These are phyloP conservation scores for Sthenelais limicola DNA, from an alignment of 2,888 invertebrate species.

Conservation along the genomic window DNA sequence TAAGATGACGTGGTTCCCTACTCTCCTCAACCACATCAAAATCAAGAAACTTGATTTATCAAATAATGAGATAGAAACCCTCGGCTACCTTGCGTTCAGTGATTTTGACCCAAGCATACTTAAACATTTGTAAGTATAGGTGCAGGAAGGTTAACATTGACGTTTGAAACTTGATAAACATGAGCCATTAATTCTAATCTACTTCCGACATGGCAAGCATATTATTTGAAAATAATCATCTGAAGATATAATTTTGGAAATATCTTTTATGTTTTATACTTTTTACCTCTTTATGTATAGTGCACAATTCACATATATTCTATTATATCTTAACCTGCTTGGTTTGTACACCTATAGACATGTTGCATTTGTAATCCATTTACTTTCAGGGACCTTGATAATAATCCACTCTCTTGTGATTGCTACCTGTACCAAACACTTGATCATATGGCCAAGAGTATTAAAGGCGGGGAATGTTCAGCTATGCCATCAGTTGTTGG, in stretches of 20 bases:
- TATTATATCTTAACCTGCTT: no score
- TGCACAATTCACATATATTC: no score
- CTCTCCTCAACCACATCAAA: conserved; percentile 38
- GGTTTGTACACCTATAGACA: no score
- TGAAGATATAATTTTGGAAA: neutral
- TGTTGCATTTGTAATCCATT: no score
- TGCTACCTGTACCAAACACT: conserved; percentile 52
- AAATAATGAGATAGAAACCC: conserved; percentile 37
- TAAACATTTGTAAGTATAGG: neutral
- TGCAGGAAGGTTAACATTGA: neutral
- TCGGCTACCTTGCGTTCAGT: conserved; percentile 35
- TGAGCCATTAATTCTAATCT: no score
- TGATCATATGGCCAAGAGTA: conserved; percentile 31
- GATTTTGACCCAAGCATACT: neutral
- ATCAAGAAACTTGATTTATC: conserved; percentile 48
- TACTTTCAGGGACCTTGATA: conserved; percentile 38
- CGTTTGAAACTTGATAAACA: neutral
- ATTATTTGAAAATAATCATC: neutral
- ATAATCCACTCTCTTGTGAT: conserved; percentile 52
- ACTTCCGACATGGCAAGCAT: no score
- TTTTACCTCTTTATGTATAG: no score
- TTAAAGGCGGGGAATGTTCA: conserved; percentile 51
- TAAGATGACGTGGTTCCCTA: conserved; percentile 50
- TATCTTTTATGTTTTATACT: no score
- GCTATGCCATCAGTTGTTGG: conserved; percentile 45